These are phyloP conservation scores for Podarcis muralis DNA, from an alignment of 2,113 vertebrate species.

Conservation along the genomic window DNA sequence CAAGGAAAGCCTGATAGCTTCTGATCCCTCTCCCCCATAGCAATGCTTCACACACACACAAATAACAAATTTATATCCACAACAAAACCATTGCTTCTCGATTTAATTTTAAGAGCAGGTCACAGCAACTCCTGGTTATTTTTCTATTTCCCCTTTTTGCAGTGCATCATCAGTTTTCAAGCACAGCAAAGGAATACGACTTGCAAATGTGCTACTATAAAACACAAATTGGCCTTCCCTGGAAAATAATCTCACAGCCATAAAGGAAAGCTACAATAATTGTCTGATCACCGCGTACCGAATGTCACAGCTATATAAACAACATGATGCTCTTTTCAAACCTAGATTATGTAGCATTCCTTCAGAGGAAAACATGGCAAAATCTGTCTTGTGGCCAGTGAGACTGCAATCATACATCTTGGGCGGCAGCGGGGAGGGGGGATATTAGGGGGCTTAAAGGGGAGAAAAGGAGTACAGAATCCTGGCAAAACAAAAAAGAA, in stretches of 20 bases:
- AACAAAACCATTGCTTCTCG: accelerated
- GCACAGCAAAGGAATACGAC: slow-evolving; percentile 19
- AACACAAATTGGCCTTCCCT: slow-evolving; percentile 10
- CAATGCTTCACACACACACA: neutral
- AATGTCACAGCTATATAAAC: neutral
- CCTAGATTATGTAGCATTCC: slow-evolving; percentile 9
- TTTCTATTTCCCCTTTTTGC: slow-evolving; percentile 1
- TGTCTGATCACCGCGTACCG: neutral
- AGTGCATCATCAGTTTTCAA: neutral
- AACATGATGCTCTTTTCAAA: neutral
- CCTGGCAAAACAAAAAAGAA: neutral
- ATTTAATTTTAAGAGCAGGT: slow-evolving; percentile 13
- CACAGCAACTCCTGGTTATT: neutral
- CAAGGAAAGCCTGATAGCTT: neutral
- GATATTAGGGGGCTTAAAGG: neutral
- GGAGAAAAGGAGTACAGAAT: neutral
- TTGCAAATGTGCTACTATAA: neutral
- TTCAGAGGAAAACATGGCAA: slow-evolving; percentile 20
- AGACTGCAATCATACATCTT: slow-evolving; percentile 3
- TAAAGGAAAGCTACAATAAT: neutral
- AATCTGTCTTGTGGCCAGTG: neutral
- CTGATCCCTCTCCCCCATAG: neutral
- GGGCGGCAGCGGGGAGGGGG: neutral
- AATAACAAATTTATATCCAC: neutral
- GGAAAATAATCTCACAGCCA: slow-evolving; percentile 28